A percentile compares a stretch with the other conserved stretches of the same genome.
These are phyloP conservation scores for Festucalex cinctus DNA, from an alignment of 2,113 vertebrate species.

Conservation along the genomic window DNA sequence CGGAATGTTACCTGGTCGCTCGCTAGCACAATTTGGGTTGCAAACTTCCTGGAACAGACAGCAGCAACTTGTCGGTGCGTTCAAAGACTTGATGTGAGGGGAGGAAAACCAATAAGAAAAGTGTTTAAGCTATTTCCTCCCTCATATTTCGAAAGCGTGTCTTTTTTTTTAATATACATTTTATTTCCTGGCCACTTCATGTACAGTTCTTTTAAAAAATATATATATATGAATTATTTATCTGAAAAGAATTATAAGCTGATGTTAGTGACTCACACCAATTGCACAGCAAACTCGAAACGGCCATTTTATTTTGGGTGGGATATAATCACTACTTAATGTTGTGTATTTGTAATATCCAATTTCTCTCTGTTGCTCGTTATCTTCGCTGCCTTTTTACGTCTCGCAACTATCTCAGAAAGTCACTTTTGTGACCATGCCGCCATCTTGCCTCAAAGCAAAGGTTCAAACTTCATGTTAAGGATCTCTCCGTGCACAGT, in stretches of 20 bases:
- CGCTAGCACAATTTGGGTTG: constrained; percentile 62
- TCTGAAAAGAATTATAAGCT: constrained; percentile 77
- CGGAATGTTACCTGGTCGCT: constrained; percentile 65
- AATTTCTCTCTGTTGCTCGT: constrained; percentile 48
- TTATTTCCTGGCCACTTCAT: constrained; percentile 73
- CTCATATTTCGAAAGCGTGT: constrained; percentile 66
- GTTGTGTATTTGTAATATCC: constrained; percentile 57
- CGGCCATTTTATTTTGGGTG: constrained; percentile 72
- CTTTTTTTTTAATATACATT: constrained; percentile 58
- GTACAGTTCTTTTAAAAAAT: constrained; percentile 75
- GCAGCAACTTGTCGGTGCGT: constrained; percentile 68
- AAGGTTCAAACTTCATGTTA: too few relatives aligned
- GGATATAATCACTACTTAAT: constrained; percentile 81
- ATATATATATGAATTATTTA: constrained; percentile 73
- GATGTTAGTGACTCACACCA: constrained; percentile 71
- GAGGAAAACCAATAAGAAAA: constrained; percentile 56
- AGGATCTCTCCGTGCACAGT: constrained; percentile 71
- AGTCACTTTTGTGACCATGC: constrained; percentile 46
- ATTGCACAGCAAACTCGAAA: constrained; percentile 72
- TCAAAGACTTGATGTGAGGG: constrained; percentile 68
- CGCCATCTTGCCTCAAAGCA: constrained; percentile 57
- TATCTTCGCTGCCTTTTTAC: constrained; percentile 22
- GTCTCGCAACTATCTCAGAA: constrained; percentile 37
- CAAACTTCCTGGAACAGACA: constrained; percentile 48
- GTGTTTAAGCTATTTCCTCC: constrained; percentile 66